A percentile compares a stretch with the other conserved stretches of the same genome.
Evolutionary conservation across 2,797 vertebrate genomes (phyloP).

Genomic region (Notolabrus celidotus): DNA sequence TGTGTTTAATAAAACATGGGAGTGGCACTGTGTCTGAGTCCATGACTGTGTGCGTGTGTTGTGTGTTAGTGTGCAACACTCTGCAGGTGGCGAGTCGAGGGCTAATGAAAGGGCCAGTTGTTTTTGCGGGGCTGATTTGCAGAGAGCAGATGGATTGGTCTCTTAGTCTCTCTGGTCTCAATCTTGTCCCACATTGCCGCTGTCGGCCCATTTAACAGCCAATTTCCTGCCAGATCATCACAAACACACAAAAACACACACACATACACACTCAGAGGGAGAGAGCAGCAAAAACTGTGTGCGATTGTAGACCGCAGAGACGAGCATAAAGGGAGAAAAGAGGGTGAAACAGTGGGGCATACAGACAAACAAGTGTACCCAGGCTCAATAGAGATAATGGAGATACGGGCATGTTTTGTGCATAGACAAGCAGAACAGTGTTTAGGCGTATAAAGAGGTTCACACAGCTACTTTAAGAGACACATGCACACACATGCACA

Average conservation of each 20-base stretch:
- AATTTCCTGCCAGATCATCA: constrained; percentile 77
- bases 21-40: constrained; percentile 16
- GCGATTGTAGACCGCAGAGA: constrained; percentile 44
- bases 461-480: neutral
- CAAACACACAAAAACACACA: constrained; percentile 52
- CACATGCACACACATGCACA: constrained; percentile 17
- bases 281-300: constrained; percentile 43
- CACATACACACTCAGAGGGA: constrained; percentile 24
- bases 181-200: constrained; percentile 79
- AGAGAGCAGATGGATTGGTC: constrained; percentile 78
- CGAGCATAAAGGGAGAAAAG: constrained; percentile 28
- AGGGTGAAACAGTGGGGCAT: constrained; percentile 28
- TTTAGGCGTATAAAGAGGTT: constrained; percentile 36
- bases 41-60: neutral
- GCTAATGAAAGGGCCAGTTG: constrained; percentile 79
- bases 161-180: constrained; percentile 73
- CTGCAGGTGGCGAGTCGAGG: constrained; percentile 61
- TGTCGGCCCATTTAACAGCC: constrained; percentile 80
- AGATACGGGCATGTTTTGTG: constrained; percentile 22
- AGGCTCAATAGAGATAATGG: constrained; percentile 11
- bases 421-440: constrained; percentile 39
- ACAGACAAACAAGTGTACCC: constrained; percentile 35
- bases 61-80: constrained; percentile 20
- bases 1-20: constrained; percentile 35
- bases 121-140: constrained; percentile 68